A percentile compares a stretch with the other conserved stretches of the same genome.
Evolutionary conservation across 2,888 invertebrate genomes (phyloP).

Genomic region (Latrodectus elegans): DNA sequence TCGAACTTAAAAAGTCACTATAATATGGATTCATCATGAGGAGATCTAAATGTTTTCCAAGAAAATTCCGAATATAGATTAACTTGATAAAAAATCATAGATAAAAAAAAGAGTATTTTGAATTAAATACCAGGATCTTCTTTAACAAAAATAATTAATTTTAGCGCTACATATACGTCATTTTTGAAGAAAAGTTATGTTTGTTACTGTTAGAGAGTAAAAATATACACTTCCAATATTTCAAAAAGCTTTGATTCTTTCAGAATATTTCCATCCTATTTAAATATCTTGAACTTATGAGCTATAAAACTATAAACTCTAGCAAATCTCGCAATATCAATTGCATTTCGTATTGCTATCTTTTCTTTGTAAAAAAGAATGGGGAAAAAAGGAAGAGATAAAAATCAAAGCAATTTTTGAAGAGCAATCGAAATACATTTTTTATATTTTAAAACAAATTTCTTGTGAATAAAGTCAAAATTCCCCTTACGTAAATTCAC

Average conservation of each 20-base stretch:
- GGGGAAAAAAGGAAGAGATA: neutral
- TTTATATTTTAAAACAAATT: conserved; percentile 10
- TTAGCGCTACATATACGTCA: no score
- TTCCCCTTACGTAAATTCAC: conserved; percentile 24
- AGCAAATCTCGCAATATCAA: conserved; percentile 23
- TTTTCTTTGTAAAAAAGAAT: conserved; percentile 7
- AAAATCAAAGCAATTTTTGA: conserved; percentile 30
- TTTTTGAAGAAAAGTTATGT: no score
- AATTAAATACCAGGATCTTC: no score
- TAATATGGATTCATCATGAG: no score
- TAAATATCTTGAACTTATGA: conserved; percentile 28
- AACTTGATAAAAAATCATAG: no score
- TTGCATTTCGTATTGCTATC: neutral
- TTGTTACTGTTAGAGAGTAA: no score
- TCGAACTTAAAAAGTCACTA: no score
- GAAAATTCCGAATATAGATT: no score
- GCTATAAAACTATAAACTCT: conserved; percentile 25
- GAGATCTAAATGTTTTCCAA: no score
- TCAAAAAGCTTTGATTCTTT: neutral
- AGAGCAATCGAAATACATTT: conserved; percentile 1
- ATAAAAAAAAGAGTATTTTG: no score
- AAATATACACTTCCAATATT: no score
- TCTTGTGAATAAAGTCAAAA: conserved; percentile 33
- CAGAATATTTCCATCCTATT: conserved; percentile 20
- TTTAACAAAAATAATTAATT: no score